Evolutionary conservation across 1,140 invertebrate species (phyloP).

Genomic region (Plodia interpunctella): DNA sequence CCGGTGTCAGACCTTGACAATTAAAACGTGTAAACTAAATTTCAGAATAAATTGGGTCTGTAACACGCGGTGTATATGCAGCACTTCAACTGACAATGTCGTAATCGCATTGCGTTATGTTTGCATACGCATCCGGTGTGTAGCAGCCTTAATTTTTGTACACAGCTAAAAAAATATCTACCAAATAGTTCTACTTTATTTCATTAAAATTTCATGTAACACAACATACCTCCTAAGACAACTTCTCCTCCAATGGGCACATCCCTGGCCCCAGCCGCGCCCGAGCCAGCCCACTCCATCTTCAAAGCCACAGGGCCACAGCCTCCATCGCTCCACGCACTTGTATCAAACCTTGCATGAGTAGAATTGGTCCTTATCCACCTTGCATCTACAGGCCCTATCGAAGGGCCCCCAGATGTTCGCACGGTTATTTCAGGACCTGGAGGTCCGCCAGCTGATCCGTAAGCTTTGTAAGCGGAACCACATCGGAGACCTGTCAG

Average conservation of each 20-base stretch:
- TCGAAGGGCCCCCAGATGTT: conserved; percentile 63
- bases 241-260: conserved; percentile 66
- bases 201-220: too few relatives aligned
- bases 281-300: conserved; percentile 65
- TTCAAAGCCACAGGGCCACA: conserved; percentile 67
- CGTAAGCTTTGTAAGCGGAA: conserved; percentile 62
- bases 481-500: conserved; percentile 59
- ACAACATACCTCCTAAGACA: conserved; percentile 51
- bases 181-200: too few relatives aligned
- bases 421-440: conserved; percentile 58
- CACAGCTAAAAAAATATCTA: too few relatives aligned
- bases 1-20: conserved; percentile 49
- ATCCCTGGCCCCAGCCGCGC: conserved; percentile 54
- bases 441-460: conserved; percentile 60
- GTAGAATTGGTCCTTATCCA: conserved; percentile 71
- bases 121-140: too few relatives aligned
- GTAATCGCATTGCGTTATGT: too few relatives aligned
- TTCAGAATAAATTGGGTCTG: too few relatives aligned
- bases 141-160: too few relatives aligned
- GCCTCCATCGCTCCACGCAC: conserved; percentile 65
- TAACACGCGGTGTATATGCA: too few relatives aligned
- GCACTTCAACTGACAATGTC: too few relatives aligned
- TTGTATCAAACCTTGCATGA: conserved; percentile 62
- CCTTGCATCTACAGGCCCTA: conserved; percentile 58
- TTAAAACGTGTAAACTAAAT: too few relatives aligned